Percentiles rank a stretch among this genome's conserved stretches.
Conservation (phyloP, 2,888 invertebrate species). For the Trimorus sp. region DNA sequence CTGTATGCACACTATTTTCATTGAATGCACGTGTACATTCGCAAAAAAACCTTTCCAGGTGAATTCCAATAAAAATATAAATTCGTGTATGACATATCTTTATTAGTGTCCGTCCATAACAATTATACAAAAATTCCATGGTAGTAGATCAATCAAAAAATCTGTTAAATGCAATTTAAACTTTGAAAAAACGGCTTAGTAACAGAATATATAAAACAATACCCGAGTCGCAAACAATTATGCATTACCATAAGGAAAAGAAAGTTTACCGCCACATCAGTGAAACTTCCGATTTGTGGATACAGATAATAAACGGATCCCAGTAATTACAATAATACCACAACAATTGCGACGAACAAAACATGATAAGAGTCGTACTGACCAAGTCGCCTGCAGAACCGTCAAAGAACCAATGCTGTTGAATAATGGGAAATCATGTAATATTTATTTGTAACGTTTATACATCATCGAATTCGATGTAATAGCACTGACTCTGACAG, state of each 20-base stretch:
- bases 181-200: background rate
- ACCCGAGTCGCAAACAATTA: too few species aligned
- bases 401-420: slow-evolving; percentile 43
- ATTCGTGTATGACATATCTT: background rate
- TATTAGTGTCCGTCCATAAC: slow-evolving; percentile 23
- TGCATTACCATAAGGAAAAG: too few species aligned
- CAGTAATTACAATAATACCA: slow-evolving; percentile 12
- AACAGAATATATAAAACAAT: too few species aligned
- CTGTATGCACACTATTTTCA: too few species aligned
- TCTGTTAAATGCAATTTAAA: slow-evolving; percentile 9
- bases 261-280: too few species aligned
- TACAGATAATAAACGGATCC: background rate
- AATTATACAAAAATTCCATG: slow-evolving; percentile 18
- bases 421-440: slow-evolving; percentile 61
- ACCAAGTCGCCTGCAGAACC: slow-evolving; percentile 1
- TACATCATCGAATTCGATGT: slow-evolving; percentile 65
- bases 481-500: slow-evolving; percentile 60
- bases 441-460: slow-evolving; percentile 67
- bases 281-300: too few species aligned
- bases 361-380: slow-evolving; percentile 18
- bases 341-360: slow-evolving; percentile 27
- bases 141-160: background rate
- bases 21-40: too few species aligned
- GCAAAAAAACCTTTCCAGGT: too few species aligned
- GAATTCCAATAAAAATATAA: too few species aligned